Evolutionary conservation across 2,797 vertebrate genomes (phyloP), one percentile per base, ranked within the genome.

Genomic region (Sebastes goodei): DNA sequence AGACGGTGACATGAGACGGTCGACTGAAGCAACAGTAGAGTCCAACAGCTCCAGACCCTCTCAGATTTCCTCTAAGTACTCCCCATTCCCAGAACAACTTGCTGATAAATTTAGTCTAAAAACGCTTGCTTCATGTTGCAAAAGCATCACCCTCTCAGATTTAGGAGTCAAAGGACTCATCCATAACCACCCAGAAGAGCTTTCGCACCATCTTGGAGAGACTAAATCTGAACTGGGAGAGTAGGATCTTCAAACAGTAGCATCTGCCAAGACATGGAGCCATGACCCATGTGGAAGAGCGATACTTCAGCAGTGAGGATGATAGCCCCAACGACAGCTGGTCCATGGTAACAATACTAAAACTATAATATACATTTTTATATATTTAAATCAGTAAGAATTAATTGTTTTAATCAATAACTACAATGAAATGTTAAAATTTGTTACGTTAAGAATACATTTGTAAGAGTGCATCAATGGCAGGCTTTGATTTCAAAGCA

Each of bases 271-370:
- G 23, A 21, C 55, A 82, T 80, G 80, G 69, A 81, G 71, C 46
- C 33, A 78, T 90, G 84, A 73, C 20, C 38, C 55, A 59, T 21
- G 20, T 68, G 71, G 78, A 85, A 33, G 23, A 23, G 23, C 23
- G 23, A 23, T 23, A 23, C 23, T 23, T 23, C 23, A 23, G 23
- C 23, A 23, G 32, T 66, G 85, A 85, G 21, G 91, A 87, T 35
- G 86, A 81, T 70, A 87, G 75, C 87, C 82, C 67, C 72, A 76
- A 12, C 67, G 86, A 88, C 63, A 91, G 90, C 76, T 96, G 95
- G 95, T 93, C 94, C 70, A 95, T 88, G 95, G 95, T 96, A 96
- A 96, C 23, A 42, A 64, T 49, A 80, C 70, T 73, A 60, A 72
- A 79, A 75, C 15, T 1, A 60, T 42, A 9, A 63, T 46, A 12